Evolutionary conservation across 2,797 vertebrate genomes (phyloP).

Genomic region (Channallabes apus): DNA sequence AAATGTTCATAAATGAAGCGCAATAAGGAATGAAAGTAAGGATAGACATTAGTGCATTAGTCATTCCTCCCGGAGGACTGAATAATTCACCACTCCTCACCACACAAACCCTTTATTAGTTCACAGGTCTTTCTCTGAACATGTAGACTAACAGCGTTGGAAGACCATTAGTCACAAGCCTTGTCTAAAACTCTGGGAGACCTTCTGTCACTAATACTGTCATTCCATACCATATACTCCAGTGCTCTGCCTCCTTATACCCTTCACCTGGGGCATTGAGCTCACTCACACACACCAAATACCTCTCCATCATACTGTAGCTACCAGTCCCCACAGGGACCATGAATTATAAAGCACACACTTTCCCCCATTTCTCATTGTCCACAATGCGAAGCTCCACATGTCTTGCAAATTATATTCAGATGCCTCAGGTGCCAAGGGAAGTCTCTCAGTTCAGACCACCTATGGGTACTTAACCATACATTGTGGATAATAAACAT

Average conservation of each 20-base stretch:
- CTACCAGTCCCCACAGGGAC: constrained; percentile 41
- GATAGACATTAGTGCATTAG: not conserved
- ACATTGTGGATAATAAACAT: not conserved
- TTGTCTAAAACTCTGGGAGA: constrained; percentile 23
- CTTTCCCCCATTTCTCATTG: constrained; percentile 37
- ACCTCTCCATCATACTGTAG: constrained; percentile 32
- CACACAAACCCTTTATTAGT: not conserved
- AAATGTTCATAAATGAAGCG: not conserved
- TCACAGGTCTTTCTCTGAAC: not conserved
- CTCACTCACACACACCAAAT: constrained; percentile 39
- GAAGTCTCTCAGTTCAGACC: constrained; percentile 28
- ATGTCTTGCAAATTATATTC: constrained; percentile 36
- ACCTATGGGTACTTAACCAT: constrained; percentile 22
- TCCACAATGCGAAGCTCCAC: constrained; percentile 8
- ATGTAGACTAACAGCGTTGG: not conserved
- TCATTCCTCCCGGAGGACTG: not conserved
- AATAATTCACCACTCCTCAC: not conserved
- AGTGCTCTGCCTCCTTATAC: not conserved
- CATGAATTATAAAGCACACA: constrained; percentile 51
- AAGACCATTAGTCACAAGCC: constrained; percentile 16
- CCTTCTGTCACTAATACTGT: constrained; percentile 30
- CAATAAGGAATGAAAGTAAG: not conserved
- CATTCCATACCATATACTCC: constrained; percentile 12
- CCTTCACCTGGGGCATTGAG: constrained; percentile 17
- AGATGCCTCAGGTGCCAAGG: constrained; percentile 17